phyloP scores from a whole-genome alignment of 2,113 vertebrate genomes.

The Perccottus glenii region DNA sequence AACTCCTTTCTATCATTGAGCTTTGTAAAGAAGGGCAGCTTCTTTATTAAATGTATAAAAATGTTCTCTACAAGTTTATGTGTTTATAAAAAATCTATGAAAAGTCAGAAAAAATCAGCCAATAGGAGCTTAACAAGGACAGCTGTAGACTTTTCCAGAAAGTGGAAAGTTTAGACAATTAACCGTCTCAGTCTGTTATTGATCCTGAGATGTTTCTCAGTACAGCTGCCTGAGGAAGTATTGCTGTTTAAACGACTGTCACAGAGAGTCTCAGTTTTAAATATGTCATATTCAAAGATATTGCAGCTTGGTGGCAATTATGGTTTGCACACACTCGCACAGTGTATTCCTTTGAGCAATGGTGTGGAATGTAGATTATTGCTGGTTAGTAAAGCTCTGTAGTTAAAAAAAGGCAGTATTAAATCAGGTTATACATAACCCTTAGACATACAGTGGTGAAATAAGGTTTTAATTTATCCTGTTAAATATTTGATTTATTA shows the following conservation, averaged over 20 bases:
- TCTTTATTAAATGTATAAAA: too few species aligned
- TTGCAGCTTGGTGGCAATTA: not conserved
- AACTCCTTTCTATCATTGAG: too few species aligned
- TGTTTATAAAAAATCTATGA: not conserved
- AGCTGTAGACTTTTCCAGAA: too few species aligned
- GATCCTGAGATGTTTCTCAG: not conserved
- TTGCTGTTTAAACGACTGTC: not conserved
- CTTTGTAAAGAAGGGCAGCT: too few species aligned
- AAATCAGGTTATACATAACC: not conserved
- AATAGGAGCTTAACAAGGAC: not conserved
- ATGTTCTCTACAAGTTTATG: not conserved
- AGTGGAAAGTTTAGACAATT: not conserved
- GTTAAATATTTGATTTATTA: not conserved
- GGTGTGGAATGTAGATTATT: not conserved
- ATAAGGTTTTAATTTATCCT: not conserved
- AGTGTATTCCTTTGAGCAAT: not conserved
- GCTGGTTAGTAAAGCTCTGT: not conserved
- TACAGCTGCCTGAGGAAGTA: not conserved
- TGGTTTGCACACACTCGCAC: not conserved
- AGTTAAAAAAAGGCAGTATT: too few species aligned
- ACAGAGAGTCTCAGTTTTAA: not conserved
- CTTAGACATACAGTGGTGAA: not conserved
- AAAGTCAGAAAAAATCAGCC: not conserved
- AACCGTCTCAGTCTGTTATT: not conserved
- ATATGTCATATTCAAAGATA: not conserved